These are phyloP conservation scores for Triplophysa siluroides DNA, from an alignment of 2,113 vertebrate species.

Conservation along the genomic window DNA sequence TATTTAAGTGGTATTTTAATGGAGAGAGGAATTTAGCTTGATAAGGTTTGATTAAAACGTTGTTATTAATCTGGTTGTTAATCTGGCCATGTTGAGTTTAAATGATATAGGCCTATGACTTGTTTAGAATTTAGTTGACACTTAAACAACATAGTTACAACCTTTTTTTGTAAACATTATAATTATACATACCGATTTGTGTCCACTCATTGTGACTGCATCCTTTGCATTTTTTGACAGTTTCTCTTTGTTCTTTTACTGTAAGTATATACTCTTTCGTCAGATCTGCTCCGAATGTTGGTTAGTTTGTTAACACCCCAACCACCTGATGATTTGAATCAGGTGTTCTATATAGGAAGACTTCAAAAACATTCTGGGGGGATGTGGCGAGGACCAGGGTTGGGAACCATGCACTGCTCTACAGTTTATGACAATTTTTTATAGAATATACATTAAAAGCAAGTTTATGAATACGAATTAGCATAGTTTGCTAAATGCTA, in stretches of 20 bases:
- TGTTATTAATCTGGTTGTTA: not conserved
- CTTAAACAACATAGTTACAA: not conserved
- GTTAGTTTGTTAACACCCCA: too few relatives aligned
- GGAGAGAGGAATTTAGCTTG: not conserved
- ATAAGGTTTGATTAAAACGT: not conserved
- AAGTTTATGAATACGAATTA: not conserved
- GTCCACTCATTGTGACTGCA: not conserved
- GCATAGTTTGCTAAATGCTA: not conserved
- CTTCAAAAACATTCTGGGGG: too few relatives aligned
- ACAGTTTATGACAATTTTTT: too few relatives aligned
- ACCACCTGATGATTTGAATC: too few relatives aligned
- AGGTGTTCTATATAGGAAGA: too few relatives aligned
- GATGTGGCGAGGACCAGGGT: too few relatives aligned
- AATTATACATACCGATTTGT: not conserved
- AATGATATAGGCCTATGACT: not conserved
- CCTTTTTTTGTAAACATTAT: not conserved
- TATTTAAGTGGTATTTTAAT: constrained; percentile 1
- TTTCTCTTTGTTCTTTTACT: not conserved
- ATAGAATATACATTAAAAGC: constrained; percentile 20
- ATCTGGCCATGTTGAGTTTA: not conserved
- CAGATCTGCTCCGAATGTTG: too few relatives aligned
- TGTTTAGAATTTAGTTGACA: not conserved
- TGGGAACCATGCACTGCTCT: too few relatives aligned
- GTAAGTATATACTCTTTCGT: not conserved
- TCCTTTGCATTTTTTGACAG: not conserved